Base-by-base conservation (phyloP, 92 coral and sea anemone species). In the Parazoanthus atlanticus region DNA sequence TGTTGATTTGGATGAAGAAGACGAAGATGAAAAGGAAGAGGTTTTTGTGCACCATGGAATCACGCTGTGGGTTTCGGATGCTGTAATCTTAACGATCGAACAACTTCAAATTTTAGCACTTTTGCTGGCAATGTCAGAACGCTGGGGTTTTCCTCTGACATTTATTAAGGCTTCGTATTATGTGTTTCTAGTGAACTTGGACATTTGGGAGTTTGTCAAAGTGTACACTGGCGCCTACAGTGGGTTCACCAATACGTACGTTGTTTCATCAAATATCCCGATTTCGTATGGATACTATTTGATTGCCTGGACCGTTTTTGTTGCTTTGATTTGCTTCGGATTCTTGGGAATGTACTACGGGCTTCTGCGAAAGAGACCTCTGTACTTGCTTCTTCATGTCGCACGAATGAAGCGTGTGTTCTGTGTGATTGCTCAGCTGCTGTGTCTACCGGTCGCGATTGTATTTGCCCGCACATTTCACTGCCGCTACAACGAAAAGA, bases 61-160 rank as follows among this genome's bases (percentile, higher is more conserved):
- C 54, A 95, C 98, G 13, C 80, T 97, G 61, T 97, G 99, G 99
- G 96, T 97, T 88, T 97, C 99, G 25, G 99, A 97, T 90, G 98
- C 98, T 21, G 91, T 94, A 41, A 93, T 97, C 29, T 84, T 97
- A 92, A 88, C 96, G 41, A 78, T 97, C n/a, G 96, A 97, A 91
- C 99, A 97, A 82, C 81, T 97, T 31, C 99, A 97, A 90, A 95
- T 97, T 88, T 97, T 95, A 70, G 99, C 99, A 33, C 90, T 97
- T 23, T 76, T 97, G 21, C 89, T 97, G 76, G 94, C 95, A 15
- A 88, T 97, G 94, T 93, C 98, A 41, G 98, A 95, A 89, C 96
- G 97, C 89, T 97, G 98, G 99, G 98, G 99, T 58, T 97, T 89
- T 88, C 99, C 99, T 8, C 88, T 90, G 72, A 92, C 91, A 76